Conservation (phyloP, 2,113 vertebrate species). For the Phalacrocorax carbo region DNA sequence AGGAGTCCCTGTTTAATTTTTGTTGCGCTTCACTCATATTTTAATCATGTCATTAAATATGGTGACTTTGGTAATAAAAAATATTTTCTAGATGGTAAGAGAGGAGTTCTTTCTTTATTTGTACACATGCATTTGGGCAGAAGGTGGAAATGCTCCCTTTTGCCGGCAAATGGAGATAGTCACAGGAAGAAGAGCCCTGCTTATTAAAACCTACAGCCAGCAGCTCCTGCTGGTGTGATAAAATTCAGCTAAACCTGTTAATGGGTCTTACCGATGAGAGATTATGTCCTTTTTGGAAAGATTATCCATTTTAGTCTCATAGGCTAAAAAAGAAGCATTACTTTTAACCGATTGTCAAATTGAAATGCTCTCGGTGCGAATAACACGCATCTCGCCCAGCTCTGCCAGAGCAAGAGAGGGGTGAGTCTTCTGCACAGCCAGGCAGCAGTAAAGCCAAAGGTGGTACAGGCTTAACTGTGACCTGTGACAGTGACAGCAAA, state of each 20-base stretch:
- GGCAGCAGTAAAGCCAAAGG: not conserved
- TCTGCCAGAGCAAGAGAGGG: not conserved
- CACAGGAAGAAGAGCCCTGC: not conserved
- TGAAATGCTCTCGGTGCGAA: not conserved
- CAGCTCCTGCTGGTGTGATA: conserved; percentile 8
- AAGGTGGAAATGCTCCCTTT: not conserved
- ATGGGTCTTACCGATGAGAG: not conserved
- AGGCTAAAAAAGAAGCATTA: not conserved
- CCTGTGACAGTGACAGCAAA: not conserved
- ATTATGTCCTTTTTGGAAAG: not conserved
- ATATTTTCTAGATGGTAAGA: not conserved
- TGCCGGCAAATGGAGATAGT: not conserved
- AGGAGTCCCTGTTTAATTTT: not conserved
- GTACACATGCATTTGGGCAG: not conserved
- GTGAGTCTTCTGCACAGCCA: not conserved
- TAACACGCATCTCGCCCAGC: not conserved
- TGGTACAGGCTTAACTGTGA: not conserved
- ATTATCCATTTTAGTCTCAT: not conserved
- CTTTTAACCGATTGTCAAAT: not conserved
- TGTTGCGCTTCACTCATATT: not conserved
- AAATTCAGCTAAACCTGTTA: conserved; percentile 27
- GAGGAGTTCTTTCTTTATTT: not conserved
- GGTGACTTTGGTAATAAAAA: not conserved
- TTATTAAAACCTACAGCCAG: not conserved
- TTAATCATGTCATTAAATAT: not conserved